Evolutionary conservation across 1,140 invertebrate genomes (phyloP), one percentile per base, ranked within the genome.

Genomic region (Drosophila mauritiana): DNA sequence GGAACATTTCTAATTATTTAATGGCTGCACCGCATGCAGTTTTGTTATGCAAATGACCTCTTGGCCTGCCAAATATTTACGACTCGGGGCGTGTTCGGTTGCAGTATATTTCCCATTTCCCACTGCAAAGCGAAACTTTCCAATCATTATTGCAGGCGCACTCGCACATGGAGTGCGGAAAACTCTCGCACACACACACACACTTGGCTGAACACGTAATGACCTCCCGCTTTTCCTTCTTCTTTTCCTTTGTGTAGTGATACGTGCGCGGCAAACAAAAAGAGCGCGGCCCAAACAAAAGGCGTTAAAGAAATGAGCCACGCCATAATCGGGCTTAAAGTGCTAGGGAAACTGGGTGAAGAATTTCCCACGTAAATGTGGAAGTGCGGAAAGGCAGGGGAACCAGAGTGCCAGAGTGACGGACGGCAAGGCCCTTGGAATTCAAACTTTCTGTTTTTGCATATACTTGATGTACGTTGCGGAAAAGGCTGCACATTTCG

Each of bases 1-100:
- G 54, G 64, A 54, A 85, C 83, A 82, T 89, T 89, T 89, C 84
- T 89, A 89, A 89, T 89, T 89, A 90, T 89, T 90, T 89, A 89
- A 89, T 89, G 84, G 80, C 85, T 57, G 69, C 84, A 62, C 68
- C 61, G 73, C 84, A 89, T 89, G 84, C 84, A 89, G 84, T 89
- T 89, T 80, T 89, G 84, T 90, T 89, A 89, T 89, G 85, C 75
- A 89, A 89, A 89, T 89, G 84, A 76, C 73, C 76, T 46, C 57
- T 42, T 80, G 48, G 43, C 36, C 73, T 72, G 83, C 81, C 79
- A 80, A 88, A 88, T 88, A 88, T 88, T 88, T 88, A 88, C 80
- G 83, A 58, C 62, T 67, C 22, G 70, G 68, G 64, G 61, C 58
- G 64, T 73, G 61, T 42, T 61, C 46, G 70, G 70, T 62, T 78